Evolutionary conservation across 2,888 invertebrate species (phyloP), one percentile per base, ranked within the genome.

Genomic region (Xylota segnis): DNA sequence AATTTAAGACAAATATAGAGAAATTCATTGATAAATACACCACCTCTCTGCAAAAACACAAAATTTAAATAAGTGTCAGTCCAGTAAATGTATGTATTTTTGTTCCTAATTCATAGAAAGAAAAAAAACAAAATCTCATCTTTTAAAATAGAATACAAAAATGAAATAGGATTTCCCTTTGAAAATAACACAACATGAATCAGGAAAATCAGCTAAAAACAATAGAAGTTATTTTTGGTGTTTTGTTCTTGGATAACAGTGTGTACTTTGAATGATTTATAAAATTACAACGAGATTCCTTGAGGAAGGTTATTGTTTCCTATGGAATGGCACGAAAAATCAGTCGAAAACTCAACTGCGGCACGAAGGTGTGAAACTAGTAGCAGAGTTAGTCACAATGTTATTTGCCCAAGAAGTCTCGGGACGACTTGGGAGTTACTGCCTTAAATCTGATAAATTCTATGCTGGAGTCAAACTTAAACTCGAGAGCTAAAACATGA

Each of bases 1-100:
- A 74, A 72, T 82, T 59, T 82, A 74, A 65, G 77, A 47, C 43
- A 56, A 79, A 72, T n/a, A 77, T 43, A 81, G 56, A 68, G 72
- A 70, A 54, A 71, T 54, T 61, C 45, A 76, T 63, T 81, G 18
- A 84, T 61, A 61, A 79, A 63, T 72, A 79, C 23, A 23, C 66
- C 77, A 77, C 54, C 58, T 76, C 58, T 76, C 65, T 5, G 70
- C 68, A 16, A 65, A n/a, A 59, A 66, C n/a, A 40, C 3, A 76
- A 76, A 63, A 59, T 18, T 23, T 6, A 32, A 43, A 45, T 43
- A 61, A 40, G 16, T 66, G 40, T 61, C 63, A 70, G 79, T 70
- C 83, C 79, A 83, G 63, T 52, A 63, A 56, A 70, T 59, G 70
- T 75, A 72, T 81, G 66, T 68, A 56, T 76, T 79, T 83, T 79